phyloP scores from a whole-genome alignment of 1,140 invertebrate species.

The Megathymus violae region DNA sequence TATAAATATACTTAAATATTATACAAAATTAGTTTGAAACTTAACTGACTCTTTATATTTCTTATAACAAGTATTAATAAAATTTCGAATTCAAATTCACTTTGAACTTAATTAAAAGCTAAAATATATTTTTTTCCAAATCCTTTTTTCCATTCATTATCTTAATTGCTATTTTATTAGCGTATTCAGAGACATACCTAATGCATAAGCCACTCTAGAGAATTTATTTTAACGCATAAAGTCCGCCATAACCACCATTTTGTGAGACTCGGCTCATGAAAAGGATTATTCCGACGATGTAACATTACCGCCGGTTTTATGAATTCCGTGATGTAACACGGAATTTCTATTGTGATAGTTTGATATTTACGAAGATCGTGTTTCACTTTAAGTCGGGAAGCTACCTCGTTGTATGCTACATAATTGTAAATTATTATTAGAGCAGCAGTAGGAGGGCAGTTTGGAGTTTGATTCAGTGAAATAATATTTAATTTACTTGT shows the following conservation, averaged over 20 bases:
- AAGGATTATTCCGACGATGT: constrained; percentile 23
- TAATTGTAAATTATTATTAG: not conserved
- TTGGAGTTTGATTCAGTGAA: not conserved
- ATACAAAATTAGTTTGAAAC: no score
- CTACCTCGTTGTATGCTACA: not conserved
- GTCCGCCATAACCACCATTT: constrained; percentile 12
- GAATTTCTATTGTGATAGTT: constrained; percentile 14
- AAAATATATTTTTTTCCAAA: no score
- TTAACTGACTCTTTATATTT: no score
- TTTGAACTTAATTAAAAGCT: no score
- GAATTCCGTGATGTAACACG: constrained; percentile 21
- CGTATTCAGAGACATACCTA: not conserved
- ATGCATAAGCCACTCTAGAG: not conserved
- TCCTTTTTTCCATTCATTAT: no score
- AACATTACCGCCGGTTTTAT: constrained; percentile 21
- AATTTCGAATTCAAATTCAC: no score
- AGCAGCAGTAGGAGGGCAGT: not conserved
- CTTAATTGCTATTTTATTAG: no score
- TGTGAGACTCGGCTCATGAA: constrained; percentile 23
- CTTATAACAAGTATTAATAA: no score
- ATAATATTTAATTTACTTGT: constrained; percentile 8
- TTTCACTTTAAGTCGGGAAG: not conserved
- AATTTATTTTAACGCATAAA: constrained; percentile 23
- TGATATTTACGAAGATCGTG: constrained; percentile 2
- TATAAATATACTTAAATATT: no score